A percentile compares a stretch with the other conserved stretches of the same genome.
phyloP scores from a whole-genome alignment of 2,113 vertebrate species.

The Pristiophorus japonicus region DNA sequence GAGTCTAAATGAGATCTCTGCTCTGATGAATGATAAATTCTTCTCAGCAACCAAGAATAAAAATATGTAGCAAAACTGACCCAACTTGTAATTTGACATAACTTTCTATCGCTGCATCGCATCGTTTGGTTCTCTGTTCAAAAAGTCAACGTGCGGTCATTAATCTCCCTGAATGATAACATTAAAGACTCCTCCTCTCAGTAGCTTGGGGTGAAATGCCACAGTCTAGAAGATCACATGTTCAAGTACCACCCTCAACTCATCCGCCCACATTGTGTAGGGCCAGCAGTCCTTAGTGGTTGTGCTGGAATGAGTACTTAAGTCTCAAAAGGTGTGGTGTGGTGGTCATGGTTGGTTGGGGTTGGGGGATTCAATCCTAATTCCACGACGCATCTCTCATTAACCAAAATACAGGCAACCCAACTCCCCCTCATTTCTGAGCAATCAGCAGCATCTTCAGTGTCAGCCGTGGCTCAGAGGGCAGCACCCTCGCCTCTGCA shows the following conservation, averaged over 20 bases:
- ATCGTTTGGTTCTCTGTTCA: not conserved
- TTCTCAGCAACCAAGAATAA: not conserved
- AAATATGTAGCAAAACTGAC: conserved; percentile 19
- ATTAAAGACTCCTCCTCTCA: too few species aligned
- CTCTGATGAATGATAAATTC: not conserved
- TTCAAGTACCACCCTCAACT: not conserved
- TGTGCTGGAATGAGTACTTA: not conserved
- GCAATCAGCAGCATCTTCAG: too few species aligned
- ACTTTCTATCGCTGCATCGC: not conserved
- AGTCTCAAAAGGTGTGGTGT: not conserved
- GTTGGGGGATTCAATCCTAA: not conserved
- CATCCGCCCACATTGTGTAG: not conserved
- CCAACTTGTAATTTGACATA: conserved; percentile 9
- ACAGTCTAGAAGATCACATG: not conserved
- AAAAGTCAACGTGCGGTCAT: not conserved
- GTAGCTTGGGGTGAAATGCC: not conserved
- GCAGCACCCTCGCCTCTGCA: too few species aligned
- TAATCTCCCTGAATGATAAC: not conserved
- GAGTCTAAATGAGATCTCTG: not conserved
- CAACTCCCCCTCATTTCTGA: too few species aligned
- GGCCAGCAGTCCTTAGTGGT: too few species aligned
- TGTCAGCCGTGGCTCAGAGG: too few species aligned
- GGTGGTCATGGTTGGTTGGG: not conserved
- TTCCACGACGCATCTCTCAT: not conserved
- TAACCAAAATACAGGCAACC: too few species aligned